Evolutionary conservation across 2,113 vertebrate species (phyloP), one percentile per base, ranked within the genome.

Genomic region (Mirza zaza): DNA sequence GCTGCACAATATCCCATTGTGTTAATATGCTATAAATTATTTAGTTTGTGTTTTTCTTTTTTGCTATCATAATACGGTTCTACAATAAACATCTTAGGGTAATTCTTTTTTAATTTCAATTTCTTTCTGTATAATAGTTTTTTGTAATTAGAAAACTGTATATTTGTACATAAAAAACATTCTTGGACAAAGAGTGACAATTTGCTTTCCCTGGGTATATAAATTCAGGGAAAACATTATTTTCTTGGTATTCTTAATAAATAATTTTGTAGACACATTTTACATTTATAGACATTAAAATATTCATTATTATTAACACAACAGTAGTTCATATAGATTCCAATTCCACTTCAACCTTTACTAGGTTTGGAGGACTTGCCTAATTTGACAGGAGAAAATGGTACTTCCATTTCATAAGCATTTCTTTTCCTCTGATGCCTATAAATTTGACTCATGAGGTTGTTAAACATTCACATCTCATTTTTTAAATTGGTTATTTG

Each of bases 71-170:
- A 14, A 79, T 91, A 27, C 6, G 42, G 29, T 93, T 96, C 9
- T 87, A 52, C 36, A 67, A n/a, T 59, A 88, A 92, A 57, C 2
- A 91, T 61, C 34, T 84, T 85, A 68, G 12, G 34, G 10, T 71
- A 57, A 92, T 18, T 21, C 83, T 73, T 76, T 76, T 34, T 55
- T 55, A 71, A 90, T 80, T 92, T 92, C 39, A 81, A 25, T 83
- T 90, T 97, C 32, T 32, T 85, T 89, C 2, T 80, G 18, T 67
- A 8, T 76, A 59, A n/a, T 80, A 68, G 8, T n/a, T 85, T 96
- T 95, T 21, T 14, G 32, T 68, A 13, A 80, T 20, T 65, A 57
- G 14, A 61, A 52, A 91, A 32, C n/a, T 87, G 63, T 79, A 3
- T 76, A 10, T 70, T 93, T 95, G 36, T 71, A 45, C 0, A 32